Evolutionary conservation across 2,888 invertebrate species (phyloP).

Genomic region (Rhagonycha fulva): DNA sequence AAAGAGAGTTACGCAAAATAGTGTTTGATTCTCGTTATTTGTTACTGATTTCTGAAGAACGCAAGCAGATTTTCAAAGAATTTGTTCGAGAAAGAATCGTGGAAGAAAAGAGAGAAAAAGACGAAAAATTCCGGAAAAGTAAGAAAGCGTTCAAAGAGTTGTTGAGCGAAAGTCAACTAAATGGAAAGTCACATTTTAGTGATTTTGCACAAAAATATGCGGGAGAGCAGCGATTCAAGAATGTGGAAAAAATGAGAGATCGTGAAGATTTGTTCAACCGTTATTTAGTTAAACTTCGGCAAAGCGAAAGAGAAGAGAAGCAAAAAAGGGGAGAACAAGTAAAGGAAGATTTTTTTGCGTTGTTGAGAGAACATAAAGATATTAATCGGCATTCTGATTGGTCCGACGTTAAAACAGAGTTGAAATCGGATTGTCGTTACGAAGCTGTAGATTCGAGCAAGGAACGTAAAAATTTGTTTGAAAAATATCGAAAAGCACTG

Average conservation of each 20-base stretch:
- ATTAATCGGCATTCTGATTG: constrained; percentile 92
- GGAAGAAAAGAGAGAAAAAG: constrained; percentile 96
- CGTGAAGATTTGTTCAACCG: constrained; percentile 96
- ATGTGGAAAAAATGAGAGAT: constrained; percentile 95
- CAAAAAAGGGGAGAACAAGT: constrained; percentile 91
- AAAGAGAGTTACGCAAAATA: constrained; percentile 99
- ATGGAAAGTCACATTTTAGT: constrained; percentile 94
- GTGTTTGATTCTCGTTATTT: constrained; percentile 97
- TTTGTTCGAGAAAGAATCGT: constrained; percentile 98
- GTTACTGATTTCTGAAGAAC: constrained; percentile 92
- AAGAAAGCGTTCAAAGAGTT: constrained; percentile 88
- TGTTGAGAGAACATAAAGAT: constrained; percentile 85
- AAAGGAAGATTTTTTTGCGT: constrained; percentile 85
- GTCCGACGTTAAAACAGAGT: constrained; percentile 91
- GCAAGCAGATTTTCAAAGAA: constrained; percentile 92
- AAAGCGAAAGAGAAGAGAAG: constrained; percentile 95
- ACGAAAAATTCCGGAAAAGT: constrained; percentile 89
- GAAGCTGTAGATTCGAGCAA: constrained; percentile 89
- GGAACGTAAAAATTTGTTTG: constrained; percentile 91
- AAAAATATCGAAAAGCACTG: constrained; percentile 84
- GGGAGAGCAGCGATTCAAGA: constrained; percentile 96
- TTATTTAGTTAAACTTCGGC: constrained; percentile 88
- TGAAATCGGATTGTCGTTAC: constrained; percentile 87
- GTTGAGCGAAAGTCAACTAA: constrained; percentile 88
- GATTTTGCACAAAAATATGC: constrained; percentile 94